Conservation (phyloP, 2,113 vertebrate genomes). For the Spea multiplicata region DNA sequence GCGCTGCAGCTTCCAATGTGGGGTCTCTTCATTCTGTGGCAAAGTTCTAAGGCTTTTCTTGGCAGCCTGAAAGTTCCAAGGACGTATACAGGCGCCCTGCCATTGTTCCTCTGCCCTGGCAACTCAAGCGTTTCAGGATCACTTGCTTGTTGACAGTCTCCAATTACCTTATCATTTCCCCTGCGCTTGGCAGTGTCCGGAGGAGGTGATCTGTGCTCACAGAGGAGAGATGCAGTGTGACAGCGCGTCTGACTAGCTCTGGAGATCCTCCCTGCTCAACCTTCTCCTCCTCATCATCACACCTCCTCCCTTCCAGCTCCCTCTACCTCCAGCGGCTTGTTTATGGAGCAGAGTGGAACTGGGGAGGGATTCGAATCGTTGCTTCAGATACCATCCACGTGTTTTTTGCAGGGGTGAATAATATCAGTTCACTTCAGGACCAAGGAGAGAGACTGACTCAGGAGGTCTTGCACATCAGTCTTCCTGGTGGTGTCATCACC, state of each 20-base stretch:
- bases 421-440: slow-evolving; percentile 7
- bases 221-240: slow-evolving; percentile 1
- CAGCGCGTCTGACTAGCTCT: not conserved
- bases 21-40: slow-evolving; percentile 6
- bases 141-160: not conserved
- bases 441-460: slow-evolving; percentile 1
- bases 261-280: slow-evolving; percentile 16
- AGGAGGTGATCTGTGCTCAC: slow-evolving; percentile 25
- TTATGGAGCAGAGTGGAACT: slow-evolving; percentile 42
- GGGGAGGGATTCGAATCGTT: slow-evolving; percentile 19
- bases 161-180: not conserved
- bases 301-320: slow-evolving; percentile 5
- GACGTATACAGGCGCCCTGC: not conserved
- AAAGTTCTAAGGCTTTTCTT: slow-evolving; percentile 9
- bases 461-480: not conserved
- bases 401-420: slow-evolving; percentile 28
- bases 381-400: slow-evolving; percentile 49
- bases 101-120: not conserved
- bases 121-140: not conserved
- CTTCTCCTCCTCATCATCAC: slow-evolving; percentile 7
- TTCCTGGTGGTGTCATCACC: not conserved
- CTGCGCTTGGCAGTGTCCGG: slow-evolving; percentile 17
- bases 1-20: slow-evolving; percentile 12
- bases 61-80: slow-evolving; percentile 7
- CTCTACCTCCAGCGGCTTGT: slow-evolving; percentile 23